Conservation (phyloP, 2,113 vertebrate genomes). For the Elgaria multicarinata region DNA sequence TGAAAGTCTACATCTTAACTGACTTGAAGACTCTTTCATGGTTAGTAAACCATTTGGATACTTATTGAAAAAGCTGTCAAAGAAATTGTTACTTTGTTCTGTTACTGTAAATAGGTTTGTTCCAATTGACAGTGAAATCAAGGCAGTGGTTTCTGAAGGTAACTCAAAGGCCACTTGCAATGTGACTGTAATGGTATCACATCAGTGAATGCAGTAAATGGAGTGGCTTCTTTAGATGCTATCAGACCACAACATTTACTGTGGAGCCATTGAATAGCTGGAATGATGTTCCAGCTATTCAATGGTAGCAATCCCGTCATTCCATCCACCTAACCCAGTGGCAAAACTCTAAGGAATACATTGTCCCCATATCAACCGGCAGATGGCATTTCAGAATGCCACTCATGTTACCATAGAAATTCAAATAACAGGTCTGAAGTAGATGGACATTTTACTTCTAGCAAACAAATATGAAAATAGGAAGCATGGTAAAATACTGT, state of each 20-base stretch:
- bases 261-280: no score
- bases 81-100: not conserved
- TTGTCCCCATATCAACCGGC: not conserved
- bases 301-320: not conserved
- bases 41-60: slow-evolving; percentile 12
- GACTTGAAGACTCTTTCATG: slow-evolving; percentile 9
- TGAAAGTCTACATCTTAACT: slow-evolving; percentile 8
- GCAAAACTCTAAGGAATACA: not conserved
- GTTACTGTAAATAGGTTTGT: not conserved
- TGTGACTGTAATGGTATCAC: not conserved
- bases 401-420: not conserved
- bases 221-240: not conserved
- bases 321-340: not conserved
- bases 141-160: not conserved
- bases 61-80: not conserved
- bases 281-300: not conserved
- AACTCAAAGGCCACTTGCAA: not conserved
- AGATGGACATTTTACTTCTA: not conserved
- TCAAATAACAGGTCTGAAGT: not conserved
- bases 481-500: not conserved
- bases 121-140: not conserved
- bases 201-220: not conserved
- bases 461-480: not conserved
- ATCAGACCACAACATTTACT: not conserved
- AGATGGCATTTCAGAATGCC: not conserved